Conservation (phyloP, 2,113 vertebrate genomes). For the Daubentonia madagascariensis region DNA sequence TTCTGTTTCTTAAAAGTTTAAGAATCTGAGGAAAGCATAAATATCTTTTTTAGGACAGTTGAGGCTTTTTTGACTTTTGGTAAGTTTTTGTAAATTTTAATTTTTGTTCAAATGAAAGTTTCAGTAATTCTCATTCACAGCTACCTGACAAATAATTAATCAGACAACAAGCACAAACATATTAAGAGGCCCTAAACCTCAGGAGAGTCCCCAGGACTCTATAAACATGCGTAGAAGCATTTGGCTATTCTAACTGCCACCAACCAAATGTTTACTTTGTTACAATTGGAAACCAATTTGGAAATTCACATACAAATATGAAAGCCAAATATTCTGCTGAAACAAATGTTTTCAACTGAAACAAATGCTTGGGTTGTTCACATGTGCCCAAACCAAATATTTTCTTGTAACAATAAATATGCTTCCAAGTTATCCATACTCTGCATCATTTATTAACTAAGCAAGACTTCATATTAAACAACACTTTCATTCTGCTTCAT, state of each 20-base stretch:
- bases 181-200: background rate
- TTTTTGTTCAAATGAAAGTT: slow-evolving; percentile 10
- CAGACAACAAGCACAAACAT: background rate
- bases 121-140: background rate
- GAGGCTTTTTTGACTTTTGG: background rate
- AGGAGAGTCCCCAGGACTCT: background rate
- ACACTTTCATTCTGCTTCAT: background rate
- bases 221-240: slow-evolving; percentile 52
- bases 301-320: slow-evolving; percentile 41
- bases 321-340: slow-evolving; percentile 63
- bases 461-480: background rate
- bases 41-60: background rate
- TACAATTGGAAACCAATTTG: slow-evolving; percentile 60
- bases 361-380: slow-evolving; percentile 57
- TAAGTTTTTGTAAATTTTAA: background rate
- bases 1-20: background rate
- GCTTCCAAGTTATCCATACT: slow-evolving; percentile 13
- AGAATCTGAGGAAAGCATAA: background rate
- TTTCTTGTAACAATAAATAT: slow-evolving; percentile 54
- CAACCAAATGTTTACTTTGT: slow-evolving; percentile 59
- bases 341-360: slow-evolving; percentile 67
- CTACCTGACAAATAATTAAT: background rate
- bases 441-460: slow-evolving; percentile 42
- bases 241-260: slow-evolving; percentile 56
- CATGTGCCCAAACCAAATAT: slow-evolving; percentile 59